A percentile compares a stretch with the other conserved stretches of the same genome.
Evolutionary conservation across 2,888 invertebrate species (phyloP).

Genomic region (Imbricaverruca yamaguchii): DNA sequence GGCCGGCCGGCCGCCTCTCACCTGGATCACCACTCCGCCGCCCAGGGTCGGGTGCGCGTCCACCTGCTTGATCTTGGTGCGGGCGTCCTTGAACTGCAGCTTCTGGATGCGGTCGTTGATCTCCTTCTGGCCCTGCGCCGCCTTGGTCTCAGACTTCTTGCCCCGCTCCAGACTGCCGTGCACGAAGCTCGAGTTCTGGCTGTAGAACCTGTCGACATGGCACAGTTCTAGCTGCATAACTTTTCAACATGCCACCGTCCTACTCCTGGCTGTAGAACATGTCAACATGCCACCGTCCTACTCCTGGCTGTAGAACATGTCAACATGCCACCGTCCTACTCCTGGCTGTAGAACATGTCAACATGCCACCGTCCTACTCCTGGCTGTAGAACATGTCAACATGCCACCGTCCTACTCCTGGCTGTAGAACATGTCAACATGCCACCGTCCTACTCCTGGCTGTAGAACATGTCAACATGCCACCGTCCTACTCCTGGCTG

Average conservation of each 20-base stretch:
- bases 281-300: background rate
- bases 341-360: background rate
- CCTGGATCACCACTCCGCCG: constrained; percentile 90
- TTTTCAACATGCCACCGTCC: background rate
- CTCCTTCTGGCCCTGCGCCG: constrained; percentile 83
- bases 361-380: too few species aligned
- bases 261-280: background rate
- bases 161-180: constrained; percentile 82
- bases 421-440: too few species aligned
- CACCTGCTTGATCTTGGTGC: constrained; percentile 95
- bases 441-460: too few species aligned
- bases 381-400: too few species aligned
- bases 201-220: constrained; percentile 68
- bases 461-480: too few species aligned
- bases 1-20: constrained; percentile 36
- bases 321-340: too few species aligned
- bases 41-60: constrained; percentile 91
- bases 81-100: constrained; percentile 90
- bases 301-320: too few species aligned
- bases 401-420: too few species aligned
- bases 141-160: constrained; percentile 49
- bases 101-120: constrained; percentile 94
- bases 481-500: too few species aligned
- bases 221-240: too few species aligned
- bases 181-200: constrained; percentile 89